Evolutionary conservation across 2,797 vertebrate genomes (phyloP), one percentile per base, ranked within the genome.

Genomic region (Hipposideros larvatus): DNA sequence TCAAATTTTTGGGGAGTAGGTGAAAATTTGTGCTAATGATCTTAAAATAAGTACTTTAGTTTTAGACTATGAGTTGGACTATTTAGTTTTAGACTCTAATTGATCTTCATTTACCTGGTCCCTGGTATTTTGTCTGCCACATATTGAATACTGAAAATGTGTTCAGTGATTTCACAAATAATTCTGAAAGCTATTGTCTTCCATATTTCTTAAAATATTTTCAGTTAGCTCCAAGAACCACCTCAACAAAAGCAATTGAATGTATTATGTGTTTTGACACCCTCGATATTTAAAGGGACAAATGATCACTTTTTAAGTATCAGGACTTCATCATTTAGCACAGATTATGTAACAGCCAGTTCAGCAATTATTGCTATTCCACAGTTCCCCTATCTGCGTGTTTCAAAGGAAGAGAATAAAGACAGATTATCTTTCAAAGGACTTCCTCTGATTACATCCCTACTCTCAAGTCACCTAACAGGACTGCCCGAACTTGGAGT

Each of bases 371-470:
- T 96, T 98, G 84, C 96, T 97, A 73, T 96, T 95, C 90, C 96
- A 97, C 98, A 97, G 96, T 98, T 98, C 97, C 95, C 97, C 48
- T 97, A 95, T 96, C 97, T 95, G 94, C 98, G 95, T 97, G 98
- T 98, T 98, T 99, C 97, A 97, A 97, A 98, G 95, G 97, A 99
- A 97, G 96, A 98, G 98, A 98, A 98, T 98, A 98, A 98, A 97
- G 97, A 98, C 98, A 98, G 98, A 99, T 98, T 98, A 97, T 98
- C 97, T 99, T 99, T 99, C 98, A 98, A 96, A 98, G 98, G 97
- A 98, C 98, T 98, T 99, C 97, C 98, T 99, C 98, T 99, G 98
- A 98, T 99, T 99, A 98, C 98, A 98, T 98, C 97, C 98, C 97
- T 98, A 94, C 98, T 98, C 98, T 98, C 98, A 98, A 98, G 99